These are phyloP conservation scores for Ctenopoma kingsleyae DNA, from an alignment of 2,797 vertebrate species.

Conservation along the genomic window DNA sequence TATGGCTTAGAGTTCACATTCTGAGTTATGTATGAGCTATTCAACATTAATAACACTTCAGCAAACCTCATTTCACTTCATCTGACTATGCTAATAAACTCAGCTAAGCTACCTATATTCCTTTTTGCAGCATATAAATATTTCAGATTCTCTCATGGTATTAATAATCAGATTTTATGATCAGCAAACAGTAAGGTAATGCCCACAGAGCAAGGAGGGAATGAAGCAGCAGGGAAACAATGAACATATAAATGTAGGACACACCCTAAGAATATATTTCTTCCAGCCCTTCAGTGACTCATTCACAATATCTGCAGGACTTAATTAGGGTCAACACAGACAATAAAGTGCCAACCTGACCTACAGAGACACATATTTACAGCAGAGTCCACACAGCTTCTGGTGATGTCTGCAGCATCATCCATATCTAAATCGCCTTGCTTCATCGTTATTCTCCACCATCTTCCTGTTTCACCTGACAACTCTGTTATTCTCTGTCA, in stretches of 20 bases:
- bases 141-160: slow-evolving; percentile 34
- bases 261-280: slow-evolving; percentile 48
- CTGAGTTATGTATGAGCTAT: slow-evolving; percentile 59
- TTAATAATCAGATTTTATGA: slow-evolving; percentile 34
- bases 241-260: slow-evolving; percentile 35
- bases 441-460: slow-evolving; percentile 57
- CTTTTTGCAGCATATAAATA: slow-evolving; percentile 37
- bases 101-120: slow-evolving; percentile 33
- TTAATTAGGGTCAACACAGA: slow-evolving; percentile 68
- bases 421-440: slow-evolving; percentile 38
- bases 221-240: slow-evolving; percentile 14
- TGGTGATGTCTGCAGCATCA: slow-evolving; percentile 53
- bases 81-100: slow-evolving; percentile 43
- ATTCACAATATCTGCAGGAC: slow-evolving; percentile 63
- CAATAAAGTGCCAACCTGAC: slow-evolving; percentile 57
- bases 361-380: slow-evolving; percentile 48
- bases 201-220: slow-evolving; percentile 8
- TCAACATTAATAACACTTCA: slow-evolving; percentile 57
- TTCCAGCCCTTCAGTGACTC: slow-evolving; percentile 59
- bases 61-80: slow-evolving; percentile 37
- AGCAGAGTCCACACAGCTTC: slow-evolving; percentile 35
- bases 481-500: slow-evolving; percentile 54
- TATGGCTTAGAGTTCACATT: slow-evolving; percentile 44
- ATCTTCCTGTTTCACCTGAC: slow-evolving; percentile 39
- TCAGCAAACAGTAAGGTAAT: slow-evolving; percentile 27